Conservation (phyloP, 2,888 invertebrate genomes). For the Pinctada fucata region DNA sequence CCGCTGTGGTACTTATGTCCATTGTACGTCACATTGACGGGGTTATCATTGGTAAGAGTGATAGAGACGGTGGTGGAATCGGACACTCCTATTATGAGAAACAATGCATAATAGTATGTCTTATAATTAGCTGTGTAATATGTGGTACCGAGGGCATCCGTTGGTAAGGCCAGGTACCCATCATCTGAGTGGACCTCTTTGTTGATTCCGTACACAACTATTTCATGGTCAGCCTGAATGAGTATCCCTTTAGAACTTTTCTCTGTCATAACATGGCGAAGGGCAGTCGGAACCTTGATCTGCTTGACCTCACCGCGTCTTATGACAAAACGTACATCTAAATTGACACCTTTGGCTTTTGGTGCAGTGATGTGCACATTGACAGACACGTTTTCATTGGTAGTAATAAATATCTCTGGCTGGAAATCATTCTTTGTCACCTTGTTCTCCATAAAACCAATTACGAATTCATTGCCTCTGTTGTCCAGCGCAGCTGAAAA, state of each 20-base stretch:
- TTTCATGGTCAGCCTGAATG: constrained; percentile 45
- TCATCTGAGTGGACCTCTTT: constrained; percentile 53
- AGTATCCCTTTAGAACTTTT: constrained; percentile 18
- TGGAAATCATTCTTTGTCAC: constrained; percentile 14
- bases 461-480: constrained; percentile 42
- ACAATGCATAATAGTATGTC: constrained; percentile 34
- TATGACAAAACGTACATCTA: constrained; percentile 16
- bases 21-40: constrained; percentile 38
- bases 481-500: constrained; percentile 35
- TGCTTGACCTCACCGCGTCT: constrained; percentile 16
- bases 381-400: constrained; percentile 40
- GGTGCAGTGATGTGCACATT: constrained; percentile 35
- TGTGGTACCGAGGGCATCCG: constrained; percentile 50
- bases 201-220: constrained; percentile 54
- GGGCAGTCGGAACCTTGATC: neutral
- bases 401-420: constrained; percentile 52
- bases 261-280: constrained; percentile 17
- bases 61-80: constrained; percentile 43
- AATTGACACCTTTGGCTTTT: neutral
- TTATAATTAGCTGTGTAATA: constrained; percentile 53
- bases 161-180: constrained; percentile 52
- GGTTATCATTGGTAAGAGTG: constrained; percentile 33
- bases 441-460: constrained; percentile 43
- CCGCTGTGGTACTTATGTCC: constrained; percentile 34
- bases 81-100: constrained; percentile 44